Evolutionary conservation across 2,888 invertebrate genomes (phyloP).

Genomic region (Eupithecia pulchellata): DNA sequence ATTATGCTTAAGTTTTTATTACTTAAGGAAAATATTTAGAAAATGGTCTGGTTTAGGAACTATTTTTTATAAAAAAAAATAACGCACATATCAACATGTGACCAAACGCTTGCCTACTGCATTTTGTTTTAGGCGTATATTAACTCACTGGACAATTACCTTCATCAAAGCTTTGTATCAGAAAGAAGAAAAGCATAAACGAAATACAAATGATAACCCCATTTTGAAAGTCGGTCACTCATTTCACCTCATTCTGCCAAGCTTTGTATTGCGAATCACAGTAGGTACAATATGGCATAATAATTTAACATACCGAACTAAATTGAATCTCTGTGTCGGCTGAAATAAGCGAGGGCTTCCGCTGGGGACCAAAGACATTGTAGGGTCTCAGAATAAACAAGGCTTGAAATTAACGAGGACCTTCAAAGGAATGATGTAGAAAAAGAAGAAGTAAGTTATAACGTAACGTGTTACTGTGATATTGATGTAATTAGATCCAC

Average conservation of each 20-base stretch:
- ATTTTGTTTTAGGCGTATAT: too few species aligned
- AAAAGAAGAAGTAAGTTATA: not conserved
- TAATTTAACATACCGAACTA: conserved; percentile 29
- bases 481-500: too few species aligned
- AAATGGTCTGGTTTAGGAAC: too few species aligned
- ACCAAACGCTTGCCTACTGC: too few species aligned
- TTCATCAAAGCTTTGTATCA: not conserved
- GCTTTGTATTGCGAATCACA: conserved; percentile 32
- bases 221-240: conserved; percentile 1
- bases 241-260: conserved; percentile 7
- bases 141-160: too few species aligned
- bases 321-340: conserved; percentile 32
- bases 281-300: conserved; percentile 28
- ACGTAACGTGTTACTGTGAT: not conserved
- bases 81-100: too few species aligned
- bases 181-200: conserved; percentile 7
- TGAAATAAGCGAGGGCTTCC: conserved; percentile 17
- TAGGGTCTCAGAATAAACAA: not conserved
- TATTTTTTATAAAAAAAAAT: too few species aligned
- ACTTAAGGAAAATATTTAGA: too few species aligned
- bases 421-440: not conserved
- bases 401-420: not conserved
- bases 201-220: not conserved
- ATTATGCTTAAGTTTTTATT: too few species aligned
- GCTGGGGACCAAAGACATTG: too few species aligned